Base-by-base conservation (phyloP, 2,888 invertebrate genomes). In the Latheticus oryzae region DNA sequence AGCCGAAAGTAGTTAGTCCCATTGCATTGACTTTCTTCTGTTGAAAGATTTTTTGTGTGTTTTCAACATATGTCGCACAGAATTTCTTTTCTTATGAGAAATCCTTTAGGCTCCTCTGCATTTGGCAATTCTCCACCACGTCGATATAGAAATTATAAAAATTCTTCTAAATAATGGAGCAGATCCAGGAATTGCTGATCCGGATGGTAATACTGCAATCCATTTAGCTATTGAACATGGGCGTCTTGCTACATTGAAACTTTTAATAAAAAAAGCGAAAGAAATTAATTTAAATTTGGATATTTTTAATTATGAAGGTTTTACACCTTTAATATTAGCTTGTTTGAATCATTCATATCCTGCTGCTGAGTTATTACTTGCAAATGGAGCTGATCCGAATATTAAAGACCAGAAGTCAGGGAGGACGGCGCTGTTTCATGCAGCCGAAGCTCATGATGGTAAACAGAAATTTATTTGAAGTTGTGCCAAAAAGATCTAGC, bases 311-410 rank as follows among this genome's bases (percentile, higher is more conserved):
- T 71, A 71, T 48, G 73, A 73, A 60, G 75, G 84, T 0, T 77
- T 81, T 58, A 82, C 81, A 0, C 80, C 84, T 0, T 68, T 84
- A 0, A 83, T 83, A 79, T 17, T 81, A 17, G 80, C 82, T 0
- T 76, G 80, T 33, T 74, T 74, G 23, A 54, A 74, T 1, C 78
- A 79, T 3, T 70, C 74, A 13, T 56, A 64, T 12, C 72, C 73
- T 1, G 78, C 78, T 28, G 81, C 80, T 0, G 60, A 71, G 5
- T 30, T 75, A 0, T 59, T 84, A 1, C 47, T 79, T 0, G 67
- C 75, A 0, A 67, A 1, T 69, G 73, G 0, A 4, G 78, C 80
- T 0, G 50, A 68, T 1, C 64, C 75, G 0, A 80, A 83, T 64
- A 37, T 73, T 1, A 61, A 62, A 13, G 80, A 79, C 74, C 79